Percentiles rank a stretch among this genome's conserved stretches.
Conservation (phyloP, 2,113 vertebrate species). For the Thamnaconus septentrionalis region DNA sequence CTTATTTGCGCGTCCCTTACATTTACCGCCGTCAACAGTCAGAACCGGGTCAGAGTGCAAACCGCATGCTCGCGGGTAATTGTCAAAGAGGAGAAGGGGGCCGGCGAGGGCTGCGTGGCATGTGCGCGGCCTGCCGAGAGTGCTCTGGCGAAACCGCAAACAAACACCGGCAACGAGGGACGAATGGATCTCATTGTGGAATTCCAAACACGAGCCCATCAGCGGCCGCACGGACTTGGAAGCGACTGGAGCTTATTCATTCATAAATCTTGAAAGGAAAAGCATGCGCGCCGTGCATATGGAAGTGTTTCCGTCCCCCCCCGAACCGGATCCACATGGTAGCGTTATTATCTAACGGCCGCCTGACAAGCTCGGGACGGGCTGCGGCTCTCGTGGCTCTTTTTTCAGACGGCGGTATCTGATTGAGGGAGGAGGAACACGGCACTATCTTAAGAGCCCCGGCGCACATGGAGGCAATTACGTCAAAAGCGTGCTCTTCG, state of each 20-base stretch:
- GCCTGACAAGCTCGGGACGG: constrained; percentile 36
- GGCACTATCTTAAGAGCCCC: constrained; percentile 45
- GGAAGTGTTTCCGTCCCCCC: constrained; percentile 61
- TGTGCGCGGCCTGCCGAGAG: constrained; percentile 17
- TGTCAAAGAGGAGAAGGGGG: constrained; percentile 27
- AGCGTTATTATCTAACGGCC: constrained; percentile 55
- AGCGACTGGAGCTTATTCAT: constrained; percentile 64
- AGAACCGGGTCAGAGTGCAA: constrained; percentile 20
- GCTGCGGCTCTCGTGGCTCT: constrained; percentile 7
- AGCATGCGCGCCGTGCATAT: constrained; percentile 60
- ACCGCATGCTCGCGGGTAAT: constrained; percentile 40
- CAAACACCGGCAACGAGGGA: constrained; percentile 30
- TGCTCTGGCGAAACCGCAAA: constrained; percentile 40
- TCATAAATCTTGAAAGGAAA: constrained; percentile 71
- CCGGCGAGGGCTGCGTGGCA: constrained; percentile 19
- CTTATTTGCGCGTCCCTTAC: constrained; percentile 11
- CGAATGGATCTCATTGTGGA: constrained; percentile 51
- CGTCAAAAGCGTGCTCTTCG: constrained; percentile 56
- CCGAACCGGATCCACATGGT: constrained; percentile 63
- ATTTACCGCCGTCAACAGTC: constrained; percentile 34
- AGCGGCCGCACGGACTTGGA: constrained; percentile 25
- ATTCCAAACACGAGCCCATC: constrained; percentile 55
- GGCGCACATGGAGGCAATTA: constrained; percentile 72
- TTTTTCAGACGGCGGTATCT: constrained; percentile 54
- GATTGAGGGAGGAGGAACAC: constrained; percentile 49